A percentile compares a stretch with the other conserved stretches of the same genome.
Conservation (phyloP, 2,888 invertebrate species). For the Drosophila nr. perissopoda region DNA sequence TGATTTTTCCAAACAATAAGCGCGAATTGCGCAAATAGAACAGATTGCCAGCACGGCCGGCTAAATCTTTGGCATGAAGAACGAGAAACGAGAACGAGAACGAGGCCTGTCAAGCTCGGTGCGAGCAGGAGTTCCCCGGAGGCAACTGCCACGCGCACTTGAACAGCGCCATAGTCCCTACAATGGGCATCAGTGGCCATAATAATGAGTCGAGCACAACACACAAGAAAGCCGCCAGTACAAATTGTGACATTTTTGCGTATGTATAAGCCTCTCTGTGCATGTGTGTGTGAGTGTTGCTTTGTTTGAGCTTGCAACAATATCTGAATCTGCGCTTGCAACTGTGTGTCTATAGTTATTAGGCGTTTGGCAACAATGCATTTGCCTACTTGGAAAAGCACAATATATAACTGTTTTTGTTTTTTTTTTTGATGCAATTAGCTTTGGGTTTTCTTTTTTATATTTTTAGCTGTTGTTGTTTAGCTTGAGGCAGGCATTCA, state of each 20-base stretch:
- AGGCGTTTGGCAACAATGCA: constrained; percentile 66
- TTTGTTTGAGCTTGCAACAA: constrained; percentile 43
- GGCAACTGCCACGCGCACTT: constrained; percentile 71
- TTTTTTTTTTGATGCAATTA: constrained; percentile 65
- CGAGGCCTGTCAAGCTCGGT: constrained; percentile 46
- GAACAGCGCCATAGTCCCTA: constrained; percentile 57
- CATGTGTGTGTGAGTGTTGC: constrained; percentile 21
- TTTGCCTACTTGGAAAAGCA: constrained; percentile 51
- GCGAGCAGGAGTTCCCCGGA: constrained; percentile 67
- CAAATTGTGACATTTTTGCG: constrained; percentile 42
- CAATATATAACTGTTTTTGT: constrained; percentile 16
- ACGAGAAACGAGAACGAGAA: constrained; percentile 18
- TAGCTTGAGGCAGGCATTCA: constrained; percentile 69
- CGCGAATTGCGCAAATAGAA: constrained; percentile 77
- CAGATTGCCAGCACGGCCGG: constrained; percentile 38
- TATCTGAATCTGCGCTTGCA: constrained; percentile 29
- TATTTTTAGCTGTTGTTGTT: constrained; percentile 43
- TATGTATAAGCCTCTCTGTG: neutral
- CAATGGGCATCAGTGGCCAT: constrained; percentile 41
- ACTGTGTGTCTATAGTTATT: constrained; percentile 59
- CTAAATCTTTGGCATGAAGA: constrained; percentile 45
- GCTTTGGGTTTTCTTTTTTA: constrained; percentile 48
- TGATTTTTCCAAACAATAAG: constrained; percentile 81
- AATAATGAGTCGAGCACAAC: constrained; percentile 34
- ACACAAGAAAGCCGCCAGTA: constrained; percentile 53